Percentiles rank a stretch among this genome's conserved stretches.
These are phyloP conservation scores for Glossophaga mutica DNA, from an alignment of 2,797 vertebrate species.

Conservation along the genomic window DNA sequence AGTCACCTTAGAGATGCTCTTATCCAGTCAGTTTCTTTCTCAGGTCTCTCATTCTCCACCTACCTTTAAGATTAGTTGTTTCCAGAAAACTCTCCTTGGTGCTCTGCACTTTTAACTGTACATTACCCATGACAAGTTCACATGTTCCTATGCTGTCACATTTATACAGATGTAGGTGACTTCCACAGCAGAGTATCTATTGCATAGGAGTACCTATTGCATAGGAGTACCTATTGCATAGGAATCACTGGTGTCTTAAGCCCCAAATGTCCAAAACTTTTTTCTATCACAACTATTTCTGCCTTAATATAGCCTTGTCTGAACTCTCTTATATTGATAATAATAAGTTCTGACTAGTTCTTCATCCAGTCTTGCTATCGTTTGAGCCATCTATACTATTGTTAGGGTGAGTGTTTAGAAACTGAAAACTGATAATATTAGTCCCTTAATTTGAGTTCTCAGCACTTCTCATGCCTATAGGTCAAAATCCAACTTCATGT, in stretches of 20 bases:
- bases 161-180: neutral
- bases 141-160: neutral
- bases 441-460: neutral
- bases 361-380: neutral
- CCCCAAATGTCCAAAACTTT: neutral
- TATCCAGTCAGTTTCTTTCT: neutral
- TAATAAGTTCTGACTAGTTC: neutral
- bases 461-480: neutral
- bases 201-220: no score
- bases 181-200: neutral
- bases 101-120: neutral
- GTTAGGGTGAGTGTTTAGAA: neutral
- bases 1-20: neutral
- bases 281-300: neutral
- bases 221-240: no score
- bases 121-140: neutral
- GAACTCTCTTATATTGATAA: neutral
- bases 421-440: neutral
- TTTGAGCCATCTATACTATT: neutral
- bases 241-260: neutral
- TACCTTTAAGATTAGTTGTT: neutral
- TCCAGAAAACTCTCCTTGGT: neutral
- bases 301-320: neutral
- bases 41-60: neutral
- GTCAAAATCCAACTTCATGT: neutral